phyloP scores from a whole-genome alignment of 2,113 vertebrate genomes.

The Leiothrix lutea region DNA sequence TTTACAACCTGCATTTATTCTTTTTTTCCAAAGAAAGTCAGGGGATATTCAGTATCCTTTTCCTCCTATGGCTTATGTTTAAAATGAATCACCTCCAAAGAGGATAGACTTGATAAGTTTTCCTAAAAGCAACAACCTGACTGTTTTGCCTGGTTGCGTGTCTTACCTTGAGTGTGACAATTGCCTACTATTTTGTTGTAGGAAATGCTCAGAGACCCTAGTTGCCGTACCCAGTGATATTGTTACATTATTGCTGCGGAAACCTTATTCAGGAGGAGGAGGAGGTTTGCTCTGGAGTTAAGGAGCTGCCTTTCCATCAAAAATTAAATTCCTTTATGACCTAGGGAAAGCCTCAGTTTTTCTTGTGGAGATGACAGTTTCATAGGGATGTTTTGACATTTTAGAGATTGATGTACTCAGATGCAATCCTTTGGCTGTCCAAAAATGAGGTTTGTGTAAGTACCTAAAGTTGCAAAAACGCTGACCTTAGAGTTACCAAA shows the following conservation, averaged over 20 bases:
- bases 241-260: not conserved
- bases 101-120: not conserved
- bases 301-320: not conserved
- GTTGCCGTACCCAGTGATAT: not conserved
- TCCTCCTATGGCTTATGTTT: not conserved
- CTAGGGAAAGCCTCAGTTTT: not conserved
- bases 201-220: not conserved
- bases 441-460: not conserved
- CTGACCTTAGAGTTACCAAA: not conserved
- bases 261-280: not conserved
- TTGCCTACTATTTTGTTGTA: not conserved
- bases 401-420: not conserved
- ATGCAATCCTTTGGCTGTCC: not conserved
- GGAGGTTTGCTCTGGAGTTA: not conserved
- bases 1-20: fast-evolving
- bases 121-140: not conserved
- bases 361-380: not conserved
- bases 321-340: not conserved
- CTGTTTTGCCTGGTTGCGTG: not conserved
- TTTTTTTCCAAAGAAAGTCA: not conserved
- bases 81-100: not conserved
- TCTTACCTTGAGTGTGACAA: not conserved
- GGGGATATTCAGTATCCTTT: not conserved
- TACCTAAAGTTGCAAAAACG: not conserved
- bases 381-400: not conserved